Percentiles rank a stretch among this genome's conserved stretches.
Conservation (phyloP, 2,113 vertebrate genomes). For the Esox niger region DNA sequence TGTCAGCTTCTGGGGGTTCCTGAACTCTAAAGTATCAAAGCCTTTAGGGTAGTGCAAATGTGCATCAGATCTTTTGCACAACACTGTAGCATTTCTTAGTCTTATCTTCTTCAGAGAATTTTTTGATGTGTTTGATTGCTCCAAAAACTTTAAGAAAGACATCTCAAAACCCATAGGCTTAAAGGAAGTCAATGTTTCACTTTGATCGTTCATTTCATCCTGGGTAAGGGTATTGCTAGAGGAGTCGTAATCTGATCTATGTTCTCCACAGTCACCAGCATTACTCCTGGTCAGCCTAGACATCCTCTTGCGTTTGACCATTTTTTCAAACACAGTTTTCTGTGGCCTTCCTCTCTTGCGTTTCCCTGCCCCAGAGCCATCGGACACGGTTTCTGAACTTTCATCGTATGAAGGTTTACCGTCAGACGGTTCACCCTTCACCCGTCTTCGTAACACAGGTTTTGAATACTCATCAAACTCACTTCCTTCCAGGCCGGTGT, state of each 20-base stretch:
- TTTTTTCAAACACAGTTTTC: conserved; percentile 69
- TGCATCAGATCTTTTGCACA: conserved; percentile 34
- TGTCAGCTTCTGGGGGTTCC: conserved; percentile 80
- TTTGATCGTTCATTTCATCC: conserved; percentile 72
- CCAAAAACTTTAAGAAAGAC: conserved; percentile 92
- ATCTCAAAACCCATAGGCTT: conserved; percentile 97
- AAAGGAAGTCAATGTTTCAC: conserved; percentile 83
- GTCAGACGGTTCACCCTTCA: conserved; percentile 49
- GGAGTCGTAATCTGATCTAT: conserved; percentile 73
- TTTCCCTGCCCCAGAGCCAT: conserved; percentile 62
- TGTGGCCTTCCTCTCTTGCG: conserved; percentile 78
- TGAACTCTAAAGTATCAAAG: conserved; percentile 76
- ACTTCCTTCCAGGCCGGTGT: conserved; percentile 58
- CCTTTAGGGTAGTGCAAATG: conserved; percentile 54
- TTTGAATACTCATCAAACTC: conserved; percentile 58
- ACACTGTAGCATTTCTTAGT: conserved; percentile 28
- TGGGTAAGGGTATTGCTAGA: conserved; percentile 53
- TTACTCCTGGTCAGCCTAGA: conserved; percentile 50
- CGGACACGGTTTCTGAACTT: conserved; percentile 42
- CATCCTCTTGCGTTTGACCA: conserved; percentile 51
- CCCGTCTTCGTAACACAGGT: conserved; percentile 57
- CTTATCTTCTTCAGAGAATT: conserved; percentile 70
- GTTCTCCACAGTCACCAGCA: conserved; percentile 30
- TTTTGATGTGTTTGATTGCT: conserved; percentile 85
- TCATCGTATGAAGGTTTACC: conserved; percentile 57